Evolutionary conservation across 2,113 vertebrate genomes (phyloP), one percentile per base, ranked within the genome.

Genomic region (Cyprinodon brontotheroides): DNA sequence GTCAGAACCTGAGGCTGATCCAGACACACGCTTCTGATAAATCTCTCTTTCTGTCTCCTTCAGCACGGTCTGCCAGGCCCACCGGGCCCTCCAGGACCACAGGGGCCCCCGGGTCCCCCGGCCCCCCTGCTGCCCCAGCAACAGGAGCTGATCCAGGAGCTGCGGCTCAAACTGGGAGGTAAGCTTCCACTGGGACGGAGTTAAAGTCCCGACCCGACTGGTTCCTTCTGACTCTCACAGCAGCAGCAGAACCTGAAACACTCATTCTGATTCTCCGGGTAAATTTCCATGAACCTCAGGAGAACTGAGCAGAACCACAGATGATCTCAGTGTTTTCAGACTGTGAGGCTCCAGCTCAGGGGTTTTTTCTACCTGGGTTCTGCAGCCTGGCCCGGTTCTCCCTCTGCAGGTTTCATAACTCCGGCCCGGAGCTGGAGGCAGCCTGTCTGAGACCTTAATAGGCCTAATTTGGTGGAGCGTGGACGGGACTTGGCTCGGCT

Each of bases 51-150:
- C 41, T 87, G 62, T 75, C 6, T 77, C 45, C 80, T 75, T 63
- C 82, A 94, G 94, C 94, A 94, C 48, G 93, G 93, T 29, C 85
- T 92, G 4, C 93, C 92, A 9, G 93, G 94, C 0, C 93, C 92
- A 41, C 94, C 93, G 4, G 94, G 94, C 0, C 94, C 93, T 50
- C 92, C 92, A 0, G 94, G 94, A 10, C 93, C 93, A 6, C 93
- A 87, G 72, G 94, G 93, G 11, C 93, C 93, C 22, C 92, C 92
- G 0, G 94, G 93, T 0, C 89, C 86, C 43, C 87, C 92, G 0
- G 92, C 87, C 4, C 87, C 89, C 20, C 78, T 81, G 9, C 70
- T 89, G 41, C 85, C 90, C 13, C 88, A 89, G 39, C 92, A 93
- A 39, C 83, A 93, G 65, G 88, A 90, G 62, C 86, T 94, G n/a